Base-by-base conservation (phyloP, 2,113 vertebrate species). In the Eublepharis macularius region DNA sequence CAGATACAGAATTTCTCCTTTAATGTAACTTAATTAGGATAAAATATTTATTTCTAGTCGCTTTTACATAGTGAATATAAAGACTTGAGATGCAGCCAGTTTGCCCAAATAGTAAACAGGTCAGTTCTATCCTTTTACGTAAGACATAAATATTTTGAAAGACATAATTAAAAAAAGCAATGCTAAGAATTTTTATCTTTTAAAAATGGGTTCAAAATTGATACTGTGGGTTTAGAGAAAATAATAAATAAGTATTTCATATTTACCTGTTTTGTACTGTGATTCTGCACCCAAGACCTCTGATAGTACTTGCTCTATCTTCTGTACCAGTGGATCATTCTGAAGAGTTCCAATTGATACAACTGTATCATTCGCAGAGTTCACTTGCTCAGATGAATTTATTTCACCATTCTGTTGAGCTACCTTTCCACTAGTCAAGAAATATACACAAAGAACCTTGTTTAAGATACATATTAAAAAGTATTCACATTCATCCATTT, bases 381-480 rank as follows among this genome's bases (percentile, higher is more conserved):
- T 95, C 79, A 94, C 95, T 87, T 96, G 94, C 89, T 94, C 89
- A 83, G 95, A 95, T 85, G 95, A 88, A 83, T 94, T 89, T 86
- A 96, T 94, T 95, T 97, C 97, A 93, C 96, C 97, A 94, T 97
- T 97, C 92, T 96, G 94, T 85, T 96, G 96, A 91, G 93, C 97
- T 93, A 91, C 91, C 45, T 94, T 97, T 94, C 95, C 96, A 95
- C 97, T 97, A 92, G 87, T 78, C 81, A 57, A 92, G 66, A 92
- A 91, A 90, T 91, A 86, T 43, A 90, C 34, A 63, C 39, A 89
- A 73, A 87, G 76, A 84, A 74, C 36, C 36, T 51, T 47, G 13
- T 6, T 85, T 43, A 84, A 57, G 39, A 70, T 6, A 39, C 11
- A 60, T 13, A 29, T 72, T 45, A 47, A 72, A 41, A 85, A 2